Evolutionary conservation across 2,113 vertebrate species (phyloP).

Genomic region (Aptenodytes forsteri): DNA sequence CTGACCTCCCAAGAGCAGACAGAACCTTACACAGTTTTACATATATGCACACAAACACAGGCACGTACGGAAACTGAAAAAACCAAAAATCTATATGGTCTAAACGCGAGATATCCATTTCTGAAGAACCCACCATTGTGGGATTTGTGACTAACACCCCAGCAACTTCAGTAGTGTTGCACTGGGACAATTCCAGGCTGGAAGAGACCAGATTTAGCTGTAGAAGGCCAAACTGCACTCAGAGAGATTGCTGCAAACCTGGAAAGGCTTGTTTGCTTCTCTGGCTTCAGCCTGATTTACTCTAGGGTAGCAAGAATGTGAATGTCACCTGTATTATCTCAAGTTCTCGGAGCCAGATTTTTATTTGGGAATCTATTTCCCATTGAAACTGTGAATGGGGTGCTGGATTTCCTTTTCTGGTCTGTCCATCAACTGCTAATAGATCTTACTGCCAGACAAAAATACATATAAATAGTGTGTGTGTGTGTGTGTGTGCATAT

Average conservation of each 20-base stretch:
- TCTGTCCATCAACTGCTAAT: neutral
- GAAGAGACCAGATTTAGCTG: neutral
- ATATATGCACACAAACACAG: accelerated
- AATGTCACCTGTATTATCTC: neutral
- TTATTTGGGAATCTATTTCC: neutral
- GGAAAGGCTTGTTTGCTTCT: neutral
- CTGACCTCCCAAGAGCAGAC: neutral
- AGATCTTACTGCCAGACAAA: neutral
- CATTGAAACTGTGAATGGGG: neutral
- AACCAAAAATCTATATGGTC: neutral
- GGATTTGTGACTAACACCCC: neutral
- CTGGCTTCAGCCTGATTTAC: neutral
- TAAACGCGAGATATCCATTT: accelerated
- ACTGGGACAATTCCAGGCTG: neutral
- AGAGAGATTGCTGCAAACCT: neutral
- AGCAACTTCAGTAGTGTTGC: neutral
- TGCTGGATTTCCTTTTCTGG: neutral
- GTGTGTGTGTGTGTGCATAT: accelerated
- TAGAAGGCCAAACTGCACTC: neutral
- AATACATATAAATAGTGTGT: neutral
- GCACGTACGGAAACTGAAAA: neutral
- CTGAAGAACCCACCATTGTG: accelerated
- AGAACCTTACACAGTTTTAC: neutral
- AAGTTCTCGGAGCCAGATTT: neutral
- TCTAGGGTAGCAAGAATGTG: neutral